Evolutionary conservation across 2,888 invertebrate species (phyloP), one percentile per base, ranked within the genome.

Genomic region (Ichneumon xanthorius): DNA sequence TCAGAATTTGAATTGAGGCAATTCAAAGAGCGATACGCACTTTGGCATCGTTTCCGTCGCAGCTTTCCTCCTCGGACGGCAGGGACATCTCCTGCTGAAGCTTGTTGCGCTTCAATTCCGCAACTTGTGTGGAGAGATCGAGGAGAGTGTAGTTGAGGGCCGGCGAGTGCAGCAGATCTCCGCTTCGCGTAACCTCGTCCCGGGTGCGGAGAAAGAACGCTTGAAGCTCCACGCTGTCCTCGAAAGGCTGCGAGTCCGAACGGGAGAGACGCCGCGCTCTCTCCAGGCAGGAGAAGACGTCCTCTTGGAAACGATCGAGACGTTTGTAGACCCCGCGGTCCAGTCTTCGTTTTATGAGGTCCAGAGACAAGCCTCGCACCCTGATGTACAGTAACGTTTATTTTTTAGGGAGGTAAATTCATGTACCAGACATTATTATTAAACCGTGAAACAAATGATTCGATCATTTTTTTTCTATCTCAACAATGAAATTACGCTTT

Each of bases 221-320:
- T 94, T 99, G 99, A 73, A 99, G 95, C 91, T 99, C 99, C 45
- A 98, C 96, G 0, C 99, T 97, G 94, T 99, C 99, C 92, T 99
- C 99, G 94, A 99, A 99, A 67, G 98, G 96, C 92, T 98, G 98
- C 3, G 99, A 99, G 94, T 99, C 99, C 0, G 98, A 97, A 16
- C 98, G 96, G 0, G 98, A 97, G 0, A 98, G 95, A 84, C 96
- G 96, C 2, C 99, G 96, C 0, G 99, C 99, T 89, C 97, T 95
- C 90, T 99, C 98, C 92, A 99, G 96, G 86, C 99, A 98, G 50
- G 97, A 96, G 93, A 99, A 99, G 92, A 99, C 96, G 92, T 99
- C 99, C 90, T 98, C 98, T 95, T 99, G 99, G 94, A 99, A 99
- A 80, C 97, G 96, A 93, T 99, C 99, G 86, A 99, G 95, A 6